phyloP scores from a whole-genome alignment of 1,140 invertebrate genomes.

The Zeugodacus cucurbitae region DNA sequence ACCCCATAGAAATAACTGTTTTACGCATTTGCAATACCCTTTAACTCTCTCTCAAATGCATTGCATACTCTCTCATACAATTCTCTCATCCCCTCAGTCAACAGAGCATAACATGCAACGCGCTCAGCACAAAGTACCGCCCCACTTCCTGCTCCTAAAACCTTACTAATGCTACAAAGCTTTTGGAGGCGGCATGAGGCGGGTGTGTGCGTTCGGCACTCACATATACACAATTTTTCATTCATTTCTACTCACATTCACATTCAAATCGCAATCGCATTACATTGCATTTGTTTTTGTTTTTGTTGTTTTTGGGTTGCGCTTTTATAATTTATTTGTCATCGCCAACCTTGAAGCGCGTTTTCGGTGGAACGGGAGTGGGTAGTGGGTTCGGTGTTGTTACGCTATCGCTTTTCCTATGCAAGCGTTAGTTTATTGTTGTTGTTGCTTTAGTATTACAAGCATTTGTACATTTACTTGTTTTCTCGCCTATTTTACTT shows the following conservation, averaged over 20 bases:
- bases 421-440: not conserved
- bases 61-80: not conserved
- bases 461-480: not conserved
- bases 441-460: not conserved
- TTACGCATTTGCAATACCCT: not conserved
- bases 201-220: not conserved
- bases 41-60: not conserved
- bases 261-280: not conserved
- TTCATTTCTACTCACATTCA: not conserved
- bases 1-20: not conserved
- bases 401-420: not conserved
- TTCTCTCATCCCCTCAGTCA: not conserved
- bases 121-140: not conserved
- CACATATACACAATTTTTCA: not conserved
- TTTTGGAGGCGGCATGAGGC: not conserved
- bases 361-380: not conserved
- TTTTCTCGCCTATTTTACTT: slow-evolving; percentile 10
- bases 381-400: not conserved
- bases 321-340: slow-evolving; percentile 40
- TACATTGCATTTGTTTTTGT: not conserved
- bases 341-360: slow-evolving; percentile 42
- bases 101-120: not conserved
- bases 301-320: not conserved
- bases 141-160: not conserved
- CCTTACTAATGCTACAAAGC: not conserved